Base-by-base conservation (phyloP, 2,113 vertebrate genomes). In the Onychostruthus taczanowskii region DNA sequence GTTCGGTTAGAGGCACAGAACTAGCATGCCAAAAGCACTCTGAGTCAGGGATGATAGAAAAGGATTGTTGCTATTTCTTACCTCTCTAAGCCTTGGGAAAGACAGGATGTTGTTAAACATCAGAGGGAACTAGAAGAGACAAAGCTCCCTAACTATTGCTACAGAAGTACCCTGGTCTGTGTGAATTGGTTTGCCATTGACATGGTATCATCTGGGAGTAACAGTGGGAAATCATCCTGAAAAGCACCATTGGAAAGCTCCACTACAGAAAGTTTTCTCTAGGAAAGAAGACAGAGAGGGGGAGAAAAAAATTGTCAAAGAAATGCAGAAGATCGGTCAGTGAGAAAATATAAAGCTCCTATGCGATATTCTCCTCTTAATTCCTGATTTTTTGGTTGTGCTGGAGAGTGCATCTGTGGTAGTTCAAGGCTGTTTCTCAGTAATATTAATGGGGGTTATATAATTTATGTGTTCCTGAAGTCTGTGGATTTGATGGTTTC, bases 171-270 rank as follows among this genome's bases (percentile, higher is more conserved):
- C 21, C n/a, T 68, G 7, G 41, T 88, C 77, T 64, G 10, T 15
- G 23, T 81, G 90, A 84, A 87, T 84, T 82, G 87, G 41, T 79
- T 86, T 94, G 61, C 72, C 16, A 28, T 33, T 87, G 84, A 93
- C 83, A 49, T 41, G 72, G 39, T n/a, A n/a, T n/a, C 72, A 73
- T 31, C 56, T 80, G 70, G 56, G 44, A 92, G 37, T 68, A 87
- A 61, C 22, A 52, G 90, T 62, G 80, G 84, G 84, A 93, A 97
- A 81, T 69, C 59, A 90, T 77, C 72, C 91, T 63, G 85, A 52
- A 94, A 96, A 93, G 63, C 18, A n/a, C 39, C 67, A 39, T 2
- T 88, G 91, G 80, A 95, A 95, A 94, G 27, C 55, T 89, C 74
- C 23, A 59, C 1, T 16, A 88, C 50, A 94, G 87, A 41, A 93